Evolutionary conservation across 2,113 vertebrate genomes (phyloP).

Genomic region (Leptocoma aspasia): DNA sequence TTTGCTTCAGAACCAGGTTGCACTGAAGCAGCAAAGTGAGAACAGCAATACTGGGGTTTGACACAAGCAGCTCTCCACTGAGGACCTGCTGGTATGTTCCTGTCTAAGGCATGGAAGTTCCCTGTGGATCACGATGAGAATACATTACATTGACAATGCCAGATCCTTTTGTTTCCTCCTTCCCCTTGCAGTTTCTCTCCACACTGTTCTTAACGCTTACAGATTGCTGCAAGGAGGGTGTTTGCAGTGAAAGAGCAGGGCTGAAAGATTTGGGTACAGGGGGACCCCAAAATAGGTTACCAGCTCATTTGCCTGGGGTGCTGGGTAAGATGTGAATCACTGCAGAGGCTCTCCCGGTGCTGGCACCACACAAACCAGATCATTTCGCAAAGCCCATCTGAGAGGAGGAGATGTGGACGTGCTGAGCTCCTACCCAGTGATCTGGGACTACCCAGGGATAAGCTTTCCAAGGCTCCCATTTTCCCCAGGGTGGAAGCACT

Average conservation of each 20-base stretch:
- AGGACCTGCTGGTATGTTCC: not conserved
- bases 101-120: constrained; percentile 14
- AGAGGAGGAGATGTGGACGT: not conserved
- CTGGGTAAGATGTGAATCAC: not conserved
- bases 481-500: not conserved
- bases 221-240: not conserved
- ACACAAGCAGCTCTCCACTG: not conserved
- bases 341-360: not conserved
- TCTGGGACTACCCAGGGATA: not conserved
- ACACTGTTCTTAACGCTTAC: not conserved
- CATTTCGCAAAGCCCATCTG: fast-evolving
- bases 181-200: not conserved
- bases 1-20: not conserved
- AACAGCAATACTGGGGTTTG: not conserved
- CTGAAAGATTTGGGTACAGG: not conserved
- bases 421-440: not conserved
- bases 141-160: not conserved
- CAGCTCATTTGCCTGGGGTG: not conserved
- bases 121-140: constrained; percentile 24
- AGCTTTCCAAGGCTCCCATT: not conserved
- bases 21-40: not conserved
- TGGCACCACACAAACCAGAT: not conserved
- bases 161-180: constrained; percentile 24
- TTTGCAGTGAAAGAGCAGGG: not conserved
- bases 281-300: not conserved